Conservation (phyloP, 2,888 invertebrate species). For the Blastobasis lacticolella region DNA sequence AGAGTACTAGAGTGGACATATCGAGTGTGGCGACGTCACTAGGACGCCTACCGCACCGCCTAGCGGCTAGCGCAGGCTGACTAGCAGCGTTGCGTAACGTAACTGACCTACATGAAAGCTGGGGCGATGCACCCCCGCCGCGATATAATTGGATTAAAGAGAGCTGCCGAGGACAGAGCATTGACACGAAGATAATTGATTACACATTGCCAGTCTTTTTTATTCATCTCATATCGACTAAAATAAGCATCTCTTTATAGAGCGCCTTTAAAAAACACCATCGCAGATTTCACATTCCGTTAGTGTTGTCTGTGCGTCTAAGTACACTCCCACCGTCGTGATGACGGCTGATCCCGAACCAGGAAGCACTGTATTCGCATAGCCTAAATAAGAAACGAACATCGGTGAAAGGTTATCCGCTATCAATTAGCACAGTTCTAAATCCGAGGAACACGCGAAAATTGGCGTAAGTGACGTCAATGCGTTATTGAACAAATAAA, state of each 20-base stretch:
- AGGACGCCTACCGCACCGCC: conserved; percentile 25
- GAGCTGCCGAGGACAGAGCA: no score
- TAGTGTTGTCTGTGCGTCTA: not conserved
- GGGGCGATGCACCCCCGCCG: conserved; percentile 47
- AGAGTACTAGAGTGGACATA: conserved; percentile 5
- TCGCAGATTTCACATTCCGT: not conserved
- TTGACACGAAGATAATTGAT: no score
- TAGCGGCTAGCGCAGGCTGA: conserved; percentile 3
- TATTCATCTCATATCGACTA: no score
- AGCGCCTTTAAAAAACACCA: not conserved
- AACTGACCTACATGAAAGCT: conserved; percentile 47
- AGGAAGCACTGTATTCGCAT: conserved; percentile 27
- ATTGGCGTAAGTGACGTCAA: conserved; percentile 29
- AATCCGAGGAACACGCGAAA: conserved; percentile 21
- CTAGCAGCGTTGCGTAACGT: conserved; percentile 24
- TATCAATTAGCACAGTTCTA: conserved; percentile 41
- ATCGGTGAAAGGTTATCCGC: conserved; percentile 51
- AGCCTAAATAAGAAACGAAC: conserved; percentile 35
- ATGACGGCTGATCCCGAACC: no score
- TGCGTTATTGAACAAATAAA: not conserved
- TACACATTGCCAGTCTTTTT: no score
- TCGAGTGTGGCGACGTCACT: conserved; percentile 28
- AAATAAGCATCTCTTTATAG: not conserved
- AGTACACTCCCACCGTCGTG: no score
- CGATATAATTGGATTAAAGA: conserved; percentile 45